Evolutionary conservation across 2,113 vertebrate species (phyloP).

Genomic region (Cottus gobio): DNA sequence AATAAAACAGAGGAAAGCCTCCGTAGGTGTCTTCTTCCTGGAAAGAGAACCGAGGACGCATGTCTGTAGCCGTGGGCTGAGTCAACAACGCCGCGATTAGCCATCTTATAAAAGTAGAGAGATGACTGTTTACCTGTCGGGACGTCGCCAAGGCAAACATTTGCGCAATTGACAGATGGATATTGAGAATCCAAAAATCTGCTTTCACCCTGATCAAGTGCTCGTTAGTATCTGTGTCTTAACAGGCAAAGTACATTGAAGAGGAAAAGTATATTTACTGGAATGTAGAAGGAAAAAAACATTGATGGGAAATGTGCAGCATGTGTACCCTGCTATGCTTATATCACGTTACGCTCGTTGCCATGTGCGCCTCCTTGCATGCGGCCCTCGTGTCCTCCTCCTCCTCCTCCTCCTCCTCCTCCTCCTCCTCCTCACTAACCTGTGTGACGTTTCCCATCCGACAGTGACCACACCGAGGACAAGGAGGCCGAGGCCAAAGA

Average conservation of each 20-base stretch:
- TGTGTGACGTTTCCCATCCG: constrained; percentile 64
- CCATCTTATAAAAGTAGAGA: constrained; percentile 28
- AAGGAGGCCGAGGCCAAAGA: constrained; percentile 90
- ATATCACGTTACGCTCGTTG: not conserved
- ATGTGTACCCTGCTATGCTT: constrained; percentile 15
- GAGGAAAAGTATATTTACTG: too few relatives aligned
- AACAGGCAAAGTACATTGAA: constrained; percentile 11
- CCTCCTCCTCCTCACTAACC: constrained; percentile 34
- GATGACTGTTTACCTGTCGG: constrained; percentile 63
- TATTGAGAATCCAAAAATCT: constrained; percentile 31
- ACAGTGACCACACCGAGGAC: constrained; percentile 93
- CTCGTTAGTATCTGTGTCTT: constrained; percentile 30
- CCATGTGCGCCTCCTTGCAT: constrained; percentile 14
- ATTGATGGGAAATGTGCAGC: constrained; percentile 5
- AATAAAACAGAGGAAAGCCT: not conserved
- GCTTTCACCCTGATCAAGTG: constrained; percentile 23
- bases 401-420: constrained; percentile 17
- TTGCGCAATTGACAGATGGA: constrained; percentile 50
- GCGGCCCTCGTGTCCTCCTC: not conserved
- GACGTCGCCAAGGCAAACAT: constrained; percentile 54
- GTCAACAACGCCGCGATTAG: constrained; percentile 65
- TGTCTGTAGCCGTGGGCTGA: constrained; percentile 64
- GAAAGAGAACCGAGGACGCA: constrained; percentile 23
- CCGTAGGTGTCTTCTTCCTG: constrained; percentile 1
- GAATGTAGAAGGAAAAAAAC: not conserved